Conservation (phyloP, 2,888 invertebrate species). For the Lasioglossum calceatum region DNA sequence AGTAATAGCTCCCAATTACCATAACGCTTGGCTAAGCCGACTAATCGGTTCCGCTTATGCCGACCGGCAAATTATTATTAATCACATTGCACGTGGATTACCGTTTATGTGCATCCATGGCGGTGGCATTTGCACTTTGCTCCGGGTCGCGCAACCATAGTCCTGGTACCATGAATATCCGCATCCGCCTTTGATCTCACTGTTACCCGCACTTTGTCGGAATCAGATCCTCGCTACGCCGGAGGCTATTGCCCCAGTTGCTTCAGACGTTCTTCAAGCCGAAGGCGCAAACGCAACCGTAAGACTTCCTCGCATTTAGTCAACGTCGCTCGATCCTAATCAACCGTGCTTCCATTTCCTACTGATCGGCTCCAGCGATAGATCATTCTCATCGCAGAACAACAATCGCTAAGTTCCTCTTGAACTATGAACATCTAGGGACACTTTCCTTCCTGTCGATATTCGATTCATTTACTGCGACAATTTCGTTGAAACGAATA, state of each 20-base stretch:
- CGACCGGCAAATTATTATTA: slow-evolving; percentile 82
- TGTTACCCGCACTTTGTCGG: slow-evolving; percentile 20
- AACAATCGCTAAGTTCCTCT: not conserved
- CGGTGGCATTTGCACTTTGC: slow-evolving; percentile 66
- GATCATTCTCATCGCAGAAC: not conserved
- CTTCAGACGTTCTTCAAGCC: slow-evolving; percentile 5
- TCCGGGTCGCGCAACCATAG: slow-evolving; percentile 24
- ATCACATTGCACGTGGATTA: slow-evolving; percentile 78
- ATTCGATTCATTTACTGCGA: no score
- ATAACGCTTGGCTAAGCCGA: slow-evolving; percentile 79
- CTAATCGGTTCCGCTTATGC: slow-evolving; percentile 81
- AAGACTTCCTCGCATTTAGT: not conserved
- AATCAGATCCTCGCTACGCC: slow-evolving; percentile 22
- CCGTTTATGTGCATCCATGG: slow-evolving; percentile 70
- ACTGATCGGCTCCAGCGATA: not conserved
- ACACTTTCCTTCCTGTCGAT: no score
- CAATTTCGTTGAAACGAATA: no score
- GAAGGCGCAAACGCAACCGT: not conserved
- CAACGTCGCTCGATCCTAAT: not conserved
- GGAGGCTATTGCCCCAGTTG: not conserved
- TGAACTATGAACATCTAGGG: no score
- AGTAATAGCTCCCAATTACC: slow-evolving; percentile 79
- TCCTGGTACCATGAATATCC: slow-evolving; percentile 37
- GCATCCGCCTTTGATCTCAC: slow-evolving; percentile 53
- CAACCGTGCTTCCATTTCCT: not conserved